These are phyloP conservation scores for Rhincodon typus DNA, from an alignment of 2,797 vertebrate genomes.

Conservation along the genomic window DNA sequence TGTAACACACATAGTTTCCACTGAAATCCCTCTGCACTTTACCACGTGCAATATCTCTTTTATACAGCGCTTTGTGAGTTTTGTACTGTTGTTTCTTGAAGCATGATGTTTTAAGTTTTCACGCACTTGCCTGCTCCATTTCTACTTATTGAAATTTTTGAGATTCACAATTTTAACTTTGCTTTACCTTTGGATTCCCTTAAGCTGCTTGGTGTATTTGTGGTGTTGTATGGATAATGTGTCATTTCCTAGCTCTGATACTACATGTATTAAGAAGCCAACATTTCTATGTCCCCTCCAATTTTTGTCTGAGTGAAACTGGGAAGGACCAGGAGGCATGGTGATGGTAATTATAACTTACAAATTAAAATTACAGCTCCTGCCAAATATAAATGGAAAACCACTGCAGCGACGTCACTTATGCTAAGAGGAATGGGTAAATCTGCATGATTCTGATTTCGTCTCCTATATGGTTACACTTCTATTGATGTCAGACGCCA, in stretches of 20 bases:
- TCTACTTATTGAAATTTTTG: background rate
- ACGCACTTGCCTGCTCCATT: background rate
- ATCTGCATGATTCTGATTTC: background rate
- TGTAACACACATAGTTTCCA: constrained; percentile 28
- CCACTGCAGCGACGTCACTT: background rate
- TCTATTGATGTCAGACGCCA: background rate
- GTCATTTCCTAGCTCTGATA: background rate
- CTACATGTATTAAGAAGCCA: background rate
- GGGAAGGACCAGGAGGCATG: background rate
- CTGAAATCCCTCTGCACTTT: constrained; percentile 32
- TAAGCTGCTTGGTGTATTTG: background rate
- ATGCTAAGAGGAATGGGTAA: background rate
- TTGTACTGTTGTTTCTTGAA: background rate
- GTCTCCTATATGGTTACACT: no score
- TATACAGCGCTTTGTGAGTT: background rate
- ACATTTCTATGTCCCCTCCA: background rate
- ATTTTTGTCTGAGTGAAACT: background rate
- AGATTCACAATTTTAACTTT: background rate
- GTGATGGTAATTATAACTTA: background rate
- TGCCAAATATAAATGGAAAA: background rate
- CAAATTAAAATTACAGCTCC: background rate
- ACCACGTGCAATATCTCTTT: background rate
- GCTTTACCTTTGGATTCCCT: background rate
- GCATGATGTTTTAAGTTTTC: background rate
- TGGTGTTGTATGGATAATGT: background rate